Evolutionary conservation across 2,888 invertebrate species (phyloP).

Genomic region (Tenthredo amoena): DNA sequence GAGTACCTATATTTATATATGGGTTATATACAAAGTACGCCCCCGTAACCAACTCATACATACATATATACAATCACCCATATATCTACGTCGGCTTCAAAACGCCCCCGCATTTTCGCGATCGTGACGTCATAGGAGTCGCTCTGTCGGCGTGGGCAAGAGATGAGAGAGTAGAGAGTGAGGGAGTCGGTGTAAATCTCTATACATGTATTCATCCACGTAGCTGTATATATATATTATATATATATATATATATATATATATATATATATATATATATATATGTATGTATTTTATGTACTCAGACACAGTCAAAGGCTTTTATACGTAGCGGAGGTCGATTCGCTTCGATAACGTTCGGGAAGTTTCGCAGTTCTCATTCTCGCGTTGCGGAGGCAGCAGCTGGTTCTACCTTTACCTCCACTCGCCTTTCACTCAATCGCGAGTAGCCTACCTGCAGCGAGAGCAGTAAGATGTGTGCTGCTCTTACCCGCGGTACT

Average conservation of each 20-base stretch:
- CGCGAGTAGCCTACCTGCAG: neutral
- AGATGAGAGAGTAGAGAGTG: neutral
- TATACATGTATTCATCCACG: neutral
- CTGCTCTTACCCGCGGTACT: neutral
- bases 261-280: neutral
- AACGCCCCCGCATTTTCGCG: conserved; percentile 35
- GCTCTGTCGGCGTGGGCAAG: conserved; percentile 5
- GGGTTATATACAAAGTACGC: neutral
- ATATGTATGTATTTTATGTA: neutral
- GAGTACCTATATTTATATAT: neutral
- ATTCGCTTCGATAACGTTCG: conserved; percentile 56
- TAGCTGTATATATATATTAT: too few species aligned
- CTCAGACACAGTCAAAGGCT: neutral
- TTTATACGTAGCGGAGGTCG: conserved; percentile 20
- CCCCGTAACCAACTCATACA: neutral
- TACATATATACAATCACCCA: conserved; percentile 1
- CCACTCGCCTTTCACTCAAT: conserved; percentile 17
- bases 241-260: neutral
- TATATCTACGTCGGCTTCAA: conserved; percentile 25
- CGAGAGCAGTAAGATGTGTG: neutral
- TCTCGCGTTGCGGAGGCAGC: conserved; percentile 18
- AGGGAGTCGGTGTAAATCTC: neutral
- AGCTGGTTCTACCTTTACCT: conserved; percentile 18
- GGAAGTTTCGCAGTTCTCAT: conserved; percentile 42
- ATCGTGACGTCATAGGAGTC: conserved; percentile 68